Evolutionary conservation across 1,140 invertebrate species (phyloP), one percentile per base, ranked within the genome.

Genomic region (Colletes latitarsis): DNA sequence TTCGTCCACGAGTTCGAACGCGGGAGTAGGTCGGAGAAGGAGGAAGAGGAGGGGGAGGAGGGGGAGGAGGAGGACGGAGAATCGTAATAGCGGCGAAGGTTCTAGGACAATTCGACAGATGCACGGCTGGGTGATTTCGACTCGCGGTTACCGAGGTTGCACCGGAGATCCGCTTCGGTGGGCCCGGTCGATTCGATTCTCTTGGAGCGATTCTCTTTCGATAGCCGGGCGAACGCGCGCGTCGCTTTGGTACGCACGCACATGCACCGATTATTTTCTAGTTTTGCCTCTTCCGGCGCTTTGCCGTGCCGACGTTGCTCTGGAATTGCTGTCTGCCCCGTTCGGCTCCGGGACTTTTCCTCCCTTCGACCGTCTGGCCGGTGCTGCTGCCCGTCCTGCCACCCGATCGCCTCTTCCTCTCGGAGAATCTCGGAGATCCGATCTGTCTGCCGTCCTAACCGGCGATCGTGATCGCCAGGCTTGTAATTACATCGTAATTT

Each of bases 401-500:
- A 46, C 19, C 41, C 41, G 52, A 76, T 58, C 69, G 49, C 55
- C 67, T 83, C 53, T 74, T 63, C 73, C 64, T 75, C 77, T 66
- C 17, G 58, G 60, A 39, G 53, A 68, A 85, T 82, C 79, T 78
- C 78, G 52, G 81, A 89, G 89, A 91, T 90, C 87, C 80, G 89
- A 91, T 91, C 89, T 89, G 81, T 89, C 80, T 81, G 81, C 77
- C 80, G 84, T 88, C 81, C 80, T 87, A 84, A 88, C 82, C 89
- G 82, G 77, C 82, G 88, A 91, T 92, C 89, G 88, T 87, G 91
- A 92, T 92, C 90, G 83, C 84, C 89, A 78, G 80, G 88, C 90
- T 90, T 92, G 90, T 92, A 92, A 92, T 92, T 92, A 92, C 90
- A 90, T 91, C 91, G 91, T 92, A 91, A 91, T 92, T 92, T 92